These are phyloP conservation scores for Rugalucina vietnamica DNA, from an alignment of 2,888 invertebrate species.

Conservation along the genomic window DNA sequence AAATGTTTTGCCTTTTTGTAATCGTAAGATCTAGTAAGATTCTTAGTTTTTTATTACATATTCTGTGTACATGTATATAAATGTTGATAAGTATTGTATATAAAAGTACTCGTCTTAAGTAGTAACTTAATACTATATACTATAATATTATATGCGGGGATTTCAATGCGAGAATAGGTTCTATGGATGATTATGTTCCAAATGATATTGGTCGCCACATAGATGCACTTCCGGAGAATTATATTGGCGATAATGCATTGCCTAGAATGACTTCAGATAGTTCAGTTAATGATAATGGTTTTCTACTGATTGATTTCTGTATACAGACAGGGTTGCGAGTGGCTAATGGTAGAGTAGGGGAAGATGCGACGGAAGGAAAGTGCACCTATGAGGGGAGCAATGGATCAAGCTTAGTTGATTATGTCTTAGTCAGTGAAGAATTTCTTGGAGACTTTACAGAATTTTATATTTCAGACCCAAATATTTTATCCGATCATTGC, in stretches of 20 bases:
- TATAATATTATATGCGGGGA: background rate
- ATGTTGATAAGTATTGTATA: too few relatives aligned
- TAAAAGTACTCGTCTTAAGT: too few relatives aligned
- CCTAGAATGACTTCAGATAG: background rate
- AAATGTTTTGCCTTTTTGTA: too few relatives aligned
- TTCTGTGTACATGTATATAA: too few relatives aligned
- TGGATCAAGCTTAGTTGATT: background rate
- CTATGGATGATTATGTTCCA: background rate
- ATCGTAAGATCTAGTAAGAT: too few relatives aligned
- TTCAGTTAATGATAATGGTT: background rate
- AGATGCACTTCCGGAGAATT: background rate
- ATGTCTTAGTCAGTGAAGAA: background rate
- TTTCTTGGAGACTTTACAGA: background rate
- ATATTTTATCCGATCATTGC: background rate
- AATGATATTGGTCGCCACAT: background rate
- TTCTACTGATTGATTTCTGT: background rate
- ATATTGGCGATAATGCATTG: background rate
- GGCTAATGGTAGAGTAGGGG: background rate
- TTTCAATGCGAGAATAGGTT: background rate
- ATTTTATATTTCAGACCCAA: background rate
- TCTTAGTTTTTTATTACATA: too few relatives aligned
- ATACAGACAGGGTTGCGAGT: background rate
- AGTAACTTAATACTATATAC: too few relatives aligned
- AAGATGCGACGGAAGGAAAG: background rate
- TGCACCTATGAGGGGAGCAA: conserved; percentile 2